Evolutionary conservation across 2,113 vertebrate genomes (phyloP), one percentile per base, ranked within the genome.

Genomic region (Cygnus atratus): DNA sequence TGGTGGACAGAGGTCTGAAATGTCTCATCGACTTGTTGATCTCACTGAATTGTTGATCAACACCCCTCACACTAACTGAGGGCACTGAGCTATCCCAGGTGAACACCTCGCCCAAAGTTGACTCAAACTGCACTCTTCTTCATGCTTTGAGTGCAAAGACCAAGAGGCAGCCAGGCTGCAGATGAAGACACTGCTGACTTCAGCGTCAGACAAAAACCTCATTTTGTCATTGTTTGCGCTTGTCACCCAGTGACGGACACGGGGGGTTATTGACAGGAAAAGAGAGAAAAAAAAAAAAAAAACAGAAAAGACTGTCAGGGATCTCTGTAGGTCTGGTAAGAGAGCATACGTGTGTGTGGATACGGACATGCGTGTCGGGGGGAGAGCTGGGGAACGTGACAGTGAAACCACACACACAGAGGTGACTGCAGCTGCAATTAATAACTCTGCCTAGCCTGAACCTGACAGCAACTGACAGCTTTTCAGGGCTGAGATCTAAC

Each of bases 391-490:
- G 22, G 17, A 90, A 44, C 65, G 15, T 3, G 33, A 89, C 66
- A 74, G 61, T 66, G 52, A 86, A 87, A 68, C 41, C 50, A 94
- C 14, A 86, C 16, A 65, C 43, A 76, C 15, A 74, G 33, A 68
- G 31, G 37, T 33, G 94, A 84, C 66, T 54, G 22, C 76, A 91
- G 82, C 55, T 83, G 66, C 8, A 12, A 84, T 86, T 58, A 87
- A 54, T 72, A 63, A 81, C n/a, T 48, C 65, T 73, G 79, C 50
- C 61, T 76, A 43, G 58, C 61, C 81, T 82, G 92, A 91, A 91
- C 41, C 74, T 94, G 73, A 92, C 46, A 48, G 78, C 57, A 93
- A 54, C 31, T 85, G 35, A 48, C 94, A 88, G 71, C 33, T 96
- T 57, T 83, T 82, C 85, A 43, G 55, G 80, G 48, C 67, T 72